A percentile compares a stretch with the other conserved stretches of the same genome.
These are phyloP conservation scores for Montipora foliosa DNA, from an alignment of 64 coral and sea anemone genomes.

Conservation along the genomic window DNA sequence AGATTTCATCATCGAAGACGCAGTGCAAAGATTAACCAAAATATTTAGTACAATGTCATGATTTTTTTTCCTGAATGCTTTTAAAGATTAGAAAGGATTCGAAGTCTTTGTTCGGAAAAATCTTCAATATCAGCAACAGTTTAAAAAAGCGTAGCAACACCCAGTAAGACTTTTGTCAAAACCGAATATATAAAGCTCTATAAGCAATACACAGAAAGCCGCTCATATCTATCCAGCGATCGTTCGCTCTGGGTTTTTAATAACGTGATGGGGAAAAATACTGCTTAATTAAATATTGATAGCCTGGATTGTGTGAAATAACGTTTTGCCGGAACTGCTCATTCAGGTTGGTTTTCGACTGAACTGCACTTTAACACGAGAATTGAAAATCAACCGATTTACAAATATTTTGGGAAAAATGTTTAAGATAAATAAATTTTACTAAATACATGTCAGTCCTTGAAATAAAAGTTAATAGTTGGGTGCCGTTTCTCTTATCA, in stretches of 20 bases:
- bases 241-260: not conserved
- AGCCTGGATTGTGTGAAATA: not conserved
- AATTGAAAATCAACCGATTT: not conserved
- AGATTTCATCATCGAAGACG: not conserved
- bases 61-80: no score
- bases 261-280: not conserved
- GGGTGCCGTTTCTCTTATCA: no score
- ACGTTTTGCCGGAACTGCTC: not conserved
- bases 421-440: no score
- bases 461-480: no score
- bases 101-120: not conserved
- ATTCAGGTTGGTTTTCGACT: not conserved
- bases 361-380: not conserved
- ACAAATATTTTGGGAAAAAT: no score
- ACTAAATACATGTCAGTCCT: no score
- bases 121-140: constrained; percentile 8
- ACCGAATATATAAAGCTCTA: no score
- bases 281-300: constrained; percentile 34
- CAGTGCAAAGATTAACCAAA: not conserved
- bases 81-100: no score
- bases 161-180: not conserved
- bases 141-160: not conserved
- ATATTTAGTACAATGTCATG: not conserved
- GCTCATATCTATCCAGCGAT: constrained; percentile 8
- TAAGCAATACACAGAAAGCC: no score